Conservation (phyloP, 1,140 invertebrate species). For the Argopecten irradians region DNA sequence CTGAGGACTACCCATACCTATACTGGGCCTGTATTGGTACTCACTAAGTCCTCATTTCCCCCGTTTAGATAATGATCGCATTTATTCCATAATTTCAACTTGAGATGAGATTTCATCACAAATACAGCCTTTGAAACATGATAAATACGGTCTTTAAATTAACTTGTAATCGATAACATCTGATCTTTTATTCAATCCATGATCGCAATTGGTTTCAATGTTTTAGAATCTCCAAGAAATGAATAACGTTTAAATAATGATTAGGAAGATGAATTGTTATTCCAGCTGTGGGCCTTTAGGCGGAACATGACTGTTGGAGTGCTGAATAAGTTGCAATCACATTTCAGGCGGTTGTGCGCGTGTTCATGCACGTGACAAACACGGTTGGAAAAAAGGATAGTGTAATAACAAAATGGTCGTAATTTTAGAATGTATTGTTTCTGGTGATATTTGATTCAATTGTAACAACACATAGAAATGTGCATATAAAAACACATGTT, state of each 20-base stretch:
- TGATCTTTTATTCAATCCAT: neutral
- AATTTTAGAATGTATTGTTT: too few relatives aligned
- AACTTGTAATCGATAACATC: neutral
- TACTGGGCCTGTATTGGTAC: neutral
- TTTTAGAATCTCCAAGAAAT: neutral
- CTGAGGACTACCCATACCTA: neutral
- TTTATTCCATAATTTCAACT: neutral
- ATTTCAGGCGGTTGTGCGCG: too few relatives aligned
- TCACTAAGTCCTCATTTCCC: neutral
- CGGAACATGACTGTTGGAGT: neutral
- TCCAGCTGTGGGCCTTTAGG: neutral
- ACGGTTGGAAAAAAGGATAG: too few relatives aligned
- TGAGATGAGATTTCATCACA: neutral
- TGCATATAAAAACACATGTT: too few relatives aligned
- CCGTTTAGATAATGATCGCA: neutral
- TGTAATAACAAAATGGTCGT: too few relatives aligned
- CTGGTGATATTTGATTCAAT: too few relatives aligned
- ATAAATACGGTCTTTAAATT: neutral
- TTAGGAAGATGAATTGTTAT: neutral
- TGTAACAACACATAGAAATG: too few relatives aligned
- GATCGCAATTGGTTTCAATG: neutral
- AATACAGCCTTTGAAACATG: neutral
- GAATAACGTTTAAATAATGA: neutral
- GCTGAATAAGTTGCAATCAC: neutral
- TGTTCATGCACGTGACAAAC: neutral